These are phyloP conservation scores for Scopus umbretta DNA, from an alignment of 2,113 vertebrate genomes.

Conservation along the genomic window DNA sequence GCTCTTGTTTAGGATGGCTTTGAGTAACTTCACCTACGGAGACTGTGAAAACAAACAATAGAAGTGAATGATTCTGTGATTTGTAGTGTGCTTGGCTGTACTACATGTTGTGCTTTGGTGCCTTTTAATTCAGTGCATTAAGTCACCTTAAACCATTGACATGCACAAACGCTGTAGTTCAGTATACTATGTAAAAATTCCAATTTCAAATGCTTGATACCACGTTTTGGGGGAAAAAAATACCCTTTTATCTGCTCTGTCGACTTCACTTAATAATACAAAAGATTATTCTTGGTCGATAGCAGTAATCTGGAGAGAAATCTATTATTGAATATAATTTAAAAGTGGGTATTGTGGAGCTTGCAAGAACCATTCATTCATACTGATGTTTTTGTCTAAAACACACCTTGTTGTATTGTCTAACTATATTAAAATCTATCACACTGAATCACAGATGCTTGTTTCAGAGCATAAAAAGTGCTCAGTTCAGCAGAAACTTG, in stretches of 20 bases:
- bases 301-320: background rate
- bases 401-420: background rate
- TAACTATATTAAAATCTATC: constrained; percentile 19
- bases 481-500: constrained; percentile 37
- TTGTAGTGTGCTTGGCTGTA: background rate
- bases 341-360: background rate
- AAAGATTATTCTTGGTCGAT: background rate
- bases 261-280: background rate
- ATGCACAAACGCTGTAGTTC: background rate
- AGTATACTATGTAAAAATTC: background rate
- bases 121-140: background rate
- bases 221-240: background rate
- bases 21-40: background rate
- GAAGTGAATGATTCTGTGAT: background rate
- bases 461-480: constrained; percentile 42
- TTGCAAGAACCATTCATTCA: background rate
- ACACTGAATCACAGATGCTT: constrained; percentile 45
- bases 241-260: background rate
- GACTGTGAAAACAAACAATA: background rate
- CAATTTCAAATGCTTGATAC: background rate
- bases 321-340: background rate
- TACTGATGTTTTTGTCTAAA: background rate
- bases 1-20: background rate
- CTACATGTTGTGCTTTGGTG: background rate
- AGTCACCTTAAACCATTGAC: background rate